Base-by-base conservation (phyloP, 1,140 invertebrate species). In the Helicoverpa zea region DNA sequence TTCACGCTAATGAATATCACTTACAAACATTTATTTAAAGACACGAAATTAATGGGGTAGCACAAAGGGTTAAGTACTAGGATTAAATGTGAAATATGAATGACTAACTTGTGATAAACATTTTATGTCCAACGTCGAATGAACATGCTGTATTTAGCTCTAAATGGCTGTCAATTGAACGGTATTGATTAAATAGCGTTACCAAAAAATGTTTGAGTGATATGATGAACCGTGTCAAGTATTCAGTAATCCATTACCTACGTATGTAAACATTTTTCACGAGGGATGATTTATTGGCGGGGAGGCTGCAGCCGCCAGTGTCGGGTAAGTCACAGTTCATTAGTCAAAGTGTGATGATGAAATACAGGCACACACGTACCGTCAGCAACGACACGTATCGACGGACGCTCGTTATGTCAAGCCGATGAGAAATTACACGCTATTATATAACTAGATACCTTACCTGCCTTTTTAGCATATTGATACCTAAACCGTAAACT, bases 281-380 rank as follows among this genome's bases (percentile, higher is more conserved):
- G 49, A 49, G 49, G 13, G 43, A 64, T 77, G 75, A 77, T 77
- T 64, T 64, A 77, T 66, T 43, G 47, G 51, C 75, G 43, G 23
- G 43, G 74, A 52, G 51, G 59, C 75, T 54, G 49, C 47, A 77
- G 47, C 47, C 73, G 73, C 11, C 58, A 23, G 47, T 16, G 59
- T 77, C 23, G 75, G 49, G 54, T 66, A 77, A 35, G 68, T 72
- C 61, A 77, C 47, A 64, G 75, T 30, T 77, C 75, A 77, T 77
- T 77, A 77, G 75, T 77, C 75, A 77, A 77, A 66, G 61, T 77
- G 75, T 66, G 64, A 77, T 64, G 61, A 52, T 64, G 61, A 66
- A 29, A 59, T 63, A 52, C 66, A 54, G 14, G 13, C 64, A 47
- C 58, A 64, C 75, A 54, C 16, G 18, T 30, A 51, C 47, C 58